Evolutionary conservation across 2,888 invertebrate species (phyloP).

Genomic region (Aleiodes leptofemur): DNA sequence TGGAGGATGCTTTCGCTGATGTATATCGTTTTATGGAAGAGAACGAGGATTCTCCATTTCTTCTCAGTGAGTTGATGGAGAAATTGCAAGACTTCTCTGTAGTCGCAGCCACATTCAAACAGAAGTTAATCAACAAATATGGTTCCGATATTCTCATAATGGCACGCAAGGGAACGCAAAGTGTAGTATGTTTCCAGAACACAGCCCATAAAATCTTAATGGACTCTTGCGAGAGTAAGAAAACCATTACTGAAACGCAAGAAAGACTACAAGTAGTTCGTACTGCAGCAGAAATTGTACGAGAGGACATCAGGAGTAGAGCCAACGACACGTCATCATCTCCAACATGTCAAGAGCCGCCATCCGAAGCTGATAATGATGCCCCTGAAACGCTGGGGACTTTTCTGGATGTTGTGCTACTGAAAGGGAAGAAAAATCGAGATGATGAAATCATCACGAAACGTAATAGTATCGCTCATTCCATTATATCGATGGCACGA

Average conservation of each 20-base stretch:
- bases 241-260: background rate
- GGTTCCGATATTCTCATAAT: background rate
- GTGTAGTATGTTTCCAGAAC: background rate
- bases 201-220: background rate
- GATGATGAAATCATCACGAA: background rate
- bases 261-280: background rate
- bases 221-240: background rate
- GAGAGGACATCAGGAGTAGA: background rate
- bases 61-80: background rate
- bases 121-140: conserved; percentile 2
- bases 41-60: background rate
- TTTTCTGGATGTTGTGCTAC: background rate
- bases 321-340: background rate
- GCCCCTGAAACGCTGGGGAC: background rate
- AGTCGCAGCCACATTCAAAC: background rate
- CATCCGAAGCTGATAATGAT: background rate
- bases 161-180: background rate
- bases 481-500: background rate
- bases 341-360: background rate
- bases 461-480: background rate
- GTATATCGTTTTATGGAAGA: conserved; percentile 2
- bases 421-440: background rate
- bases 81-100: background rate
- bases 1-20: background rate
- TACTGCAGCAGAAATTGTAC: background rate